phyloP scores from a whole-genome alignment of 1,140 invertebrate species.

The Achatina immaculata region DNA sequence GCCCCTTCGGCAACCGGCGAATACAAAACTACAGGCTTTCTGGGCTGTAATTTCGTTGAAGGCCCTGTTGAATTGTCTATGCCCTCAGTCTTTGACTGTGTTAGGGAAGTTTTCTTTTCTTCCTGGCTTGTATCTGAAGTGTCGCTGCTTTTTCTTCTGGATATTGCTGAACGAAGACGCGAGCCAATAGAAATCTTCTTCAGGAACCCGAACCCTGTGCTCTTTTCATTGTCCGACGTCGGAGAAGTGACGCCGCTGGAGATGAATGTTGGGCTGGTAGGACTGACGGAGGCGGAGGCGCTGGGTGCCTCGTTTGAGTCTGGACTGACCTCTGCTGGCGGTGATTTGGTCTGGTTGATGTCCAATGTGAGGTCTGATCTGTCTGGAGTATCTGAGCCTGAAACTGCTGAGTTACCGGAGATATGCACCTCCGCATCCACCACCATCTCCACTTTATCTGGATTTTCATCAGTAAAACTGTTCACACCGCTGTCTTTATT shows the following conservation, averaged over 20 bases:
- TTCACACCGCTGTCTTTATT: neutral
- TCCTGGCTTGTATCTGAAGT: neutral
- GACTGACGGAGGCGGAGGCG: neutral
- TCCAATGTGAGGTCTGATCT: neutral
- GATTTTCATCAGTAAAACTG: neutral
- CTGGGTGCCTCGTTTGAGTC: too few species aligned
- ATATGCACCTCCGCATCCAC: too few species aligned
- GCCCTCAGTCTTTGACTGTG: neutral
- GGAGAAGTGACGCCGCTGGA: neutral
- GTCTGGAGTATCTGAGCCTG: neutral
- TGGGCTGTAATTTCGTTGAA: neutral
- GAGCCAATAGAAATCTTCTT: constrained; percentile 32
- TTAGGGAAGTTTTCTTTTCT: neutral
- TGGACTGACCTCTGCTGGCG: too few species aligned
- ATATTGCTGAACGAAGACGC: constrained; percentile 17
- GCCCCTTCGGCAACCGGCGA: neutral
- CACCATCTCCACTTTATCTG: too few species aligned
- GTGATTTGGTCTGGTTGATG: too few species aligned
- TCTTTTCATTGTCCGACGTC: neutral
- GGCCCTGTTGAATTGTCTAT: neutral
- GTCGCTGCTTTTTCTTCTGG: constrained; percentile 21
- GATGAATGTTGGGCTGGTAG: neutral
- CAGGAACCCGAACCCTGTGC: neutral
- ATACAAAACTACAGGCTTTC: neutral
- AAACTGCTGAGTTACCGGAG: too few species aligned